Conservation (phyloP, 2,888 invertebrate species). For the Diaphora mendica region DNA sequence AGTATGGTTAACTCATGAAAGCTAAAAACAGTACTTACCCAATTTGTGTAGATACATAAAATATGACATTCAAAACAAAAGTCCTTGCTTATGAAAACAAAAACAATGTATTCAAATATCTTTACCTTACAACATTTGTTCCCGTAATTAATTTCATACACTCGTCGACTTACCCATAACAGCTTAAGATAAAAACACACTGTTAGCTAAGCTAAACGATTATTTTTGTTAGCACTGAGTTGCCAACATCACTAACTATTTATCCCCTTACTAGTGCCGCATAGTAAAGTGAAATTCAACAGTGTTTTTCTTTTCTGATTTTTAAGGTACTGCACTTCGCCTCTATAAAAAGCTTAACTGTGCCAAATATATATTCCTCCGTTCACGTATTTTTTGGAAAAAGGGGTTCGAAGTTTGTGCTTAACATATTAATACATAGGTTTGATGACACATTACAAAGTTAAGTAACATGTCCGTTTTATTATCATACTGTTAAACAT, state of each 20-base stretch:
- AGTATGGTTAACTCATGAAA: background rate
- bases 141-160: conserved; percentile 50
- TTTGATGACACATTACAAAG: no score
- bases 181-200: background rate
- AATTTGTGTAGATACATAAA: background rate
- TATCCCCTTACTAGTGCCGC: background rate
- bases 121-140: conserved; percentile 23
- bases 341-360: no score
- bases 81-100: conserved; percentile 4
- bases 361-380: no score
- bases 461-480: no score
- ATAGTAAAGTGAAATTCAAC: no score
- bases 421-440: no score
- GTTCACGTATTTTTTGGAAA: no score
- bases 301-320: no score
- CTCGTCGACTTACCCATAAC: conserved; percentile 23
- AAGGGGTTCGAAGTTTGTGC: no score
- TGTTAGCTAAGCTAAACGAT: background rate
- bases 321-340: no score
- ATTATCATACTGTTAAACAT: no score
- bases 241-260: background rate
- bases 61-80: conserved; percentile 2
- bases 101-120: conserved; percentile 14
- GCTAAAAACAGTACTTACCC: background rate
- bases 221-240: background rate